phyloP scores from a whole-genome alignment of 1,140 invertebrate genomes.

The Ptiloglossa arizonensis region DNA sequence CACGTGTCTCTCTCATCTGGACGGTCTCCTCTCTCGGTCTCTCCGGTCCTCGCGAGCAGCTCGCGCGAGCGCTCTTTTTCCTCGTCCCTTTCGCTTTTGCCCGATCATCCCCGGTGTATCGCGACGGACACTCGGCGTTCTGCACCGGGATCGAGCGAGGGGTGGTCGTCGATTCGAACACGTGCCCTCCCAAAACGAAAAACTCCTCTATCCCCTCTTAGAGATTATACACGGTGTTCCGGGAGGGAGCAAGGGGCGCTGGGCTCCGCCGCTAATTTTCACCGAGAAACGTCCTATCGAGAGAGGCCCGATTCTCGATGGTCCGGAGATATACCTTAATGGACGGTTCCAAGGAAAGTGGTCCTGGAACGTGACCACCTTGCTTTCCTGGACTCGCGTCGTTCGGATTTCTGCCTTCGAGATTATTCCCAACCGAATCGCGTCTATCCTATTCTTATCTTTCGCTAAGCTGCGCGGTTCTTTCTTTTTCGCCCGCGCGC shows the following conservation, averaged over 20 bases:
- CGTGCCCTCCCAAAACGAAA: conserved; percentile 16
- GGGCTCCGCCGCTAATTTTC: conserved; percentile 21
- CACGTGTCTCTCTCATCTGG: conserved; percentile 16
- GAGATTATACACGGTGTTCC: conserved; percentile 16
- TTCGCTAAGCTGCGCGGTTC: too few relatives aligned
- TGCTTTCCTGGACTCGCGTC: conserved; percentile 6
- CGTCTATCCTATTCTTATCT: too few relatives aligned
- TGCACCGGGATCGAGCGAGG: not conserved
- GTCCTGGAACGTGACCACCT: conserved; percentile 2
- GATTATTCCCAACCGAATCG: too few relatives aligned
- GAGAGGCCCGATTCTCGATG: not conserved
- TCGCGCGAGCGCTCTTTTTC: not conserved
- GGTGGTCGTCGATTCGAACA: conserved; percentile 10
- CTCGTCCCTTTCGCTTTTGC: conserved; percentile 6
- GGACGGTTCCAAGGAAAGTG: conserved; percentile 2
- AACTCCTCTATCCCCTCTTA: not conserved
- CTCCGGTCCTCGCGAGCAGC: too few relatives aligned
- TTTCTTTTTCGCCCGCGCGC: too few relatives aligned
- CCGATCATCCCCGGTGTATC: conserved; percentile 14
- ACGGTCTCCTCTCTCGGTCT: not conserved
- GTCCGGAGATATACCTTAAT: not conserved
- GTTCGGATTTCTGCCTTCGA: conserved; percentile 7
- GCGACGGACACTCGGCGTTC: not conserved
- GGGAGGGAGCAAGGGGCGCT: not conserved
- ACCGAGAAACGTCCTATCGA: conserved; percentile 18